Evolutionary conservation across 2,797 vertebrate genomes (phyloP).

Genomic region (Gadopsis bispinosus): DNA sequence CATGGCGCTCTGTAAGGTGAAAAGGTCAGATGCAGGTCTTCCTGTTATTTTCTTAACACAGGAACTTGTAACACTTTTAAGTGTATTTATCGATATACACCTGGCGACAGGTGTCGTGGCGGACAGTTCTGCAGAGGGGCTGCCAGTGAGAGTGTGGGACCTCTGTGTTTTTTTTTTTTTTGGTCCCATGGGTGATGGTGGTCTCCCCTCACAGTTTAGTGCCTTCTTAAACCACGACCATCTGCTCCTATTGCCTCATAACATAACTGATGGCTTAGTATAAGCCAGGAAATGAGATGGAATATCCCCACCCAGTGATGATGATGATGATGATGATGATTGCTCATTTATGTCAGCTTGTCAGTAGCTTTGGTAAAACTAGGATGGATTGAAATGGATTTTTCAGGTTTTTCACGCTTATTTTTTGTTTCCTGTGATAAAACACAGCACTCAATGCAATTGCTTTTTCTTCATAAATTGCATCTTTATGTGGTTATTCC

Average conservation of each 20-base stretch:
- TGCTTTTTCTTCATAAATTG: not conserved
- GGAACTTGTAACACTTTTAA: not conserved
- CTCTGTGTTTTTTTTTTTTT: constrained; percentile 13
- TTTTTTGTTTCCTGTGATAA: not conserved
- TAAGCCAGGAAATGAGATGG: constrained; percentile 60
- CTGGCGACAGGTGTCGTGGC: constrained; percentile 5
- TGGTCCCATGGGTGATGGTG: constrained; percentile 30
- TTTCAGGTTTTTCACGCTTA: not conserved
- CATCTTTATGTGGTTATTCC: not conserved
- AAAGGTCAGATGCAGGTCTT: constrained; percentile 12
- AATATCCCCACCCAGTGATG: constrained; percentile 18
- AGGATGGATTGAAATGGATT: not conserved
- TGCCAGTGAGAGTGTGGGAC: constrained; percentile 30
- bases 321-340: constrained; percentile 48
- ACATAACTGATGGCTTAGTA: constrained; percentile 49
- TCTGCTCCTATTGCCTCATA: constrained; percentile 58
- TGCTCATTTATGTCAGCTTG: constrained; percentile 36
- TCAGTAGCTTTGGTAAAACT: not conserved
- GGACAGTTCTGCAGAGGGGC: constrained; percentile 16
- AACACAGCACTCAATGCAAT: not conserved
- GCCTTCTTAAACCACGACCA: constrained; percentile 45
- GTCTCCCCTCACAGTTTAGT: constrained; percentile 34
- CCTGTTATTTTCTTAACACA: not conserved
- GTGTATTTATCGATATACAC: not conserved
- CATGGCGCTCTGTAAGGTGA: not conserved